phyloP scores from a whole-genome alignment of 2,888 invertebrate species.

The Ferrisia virgata region DNA sequence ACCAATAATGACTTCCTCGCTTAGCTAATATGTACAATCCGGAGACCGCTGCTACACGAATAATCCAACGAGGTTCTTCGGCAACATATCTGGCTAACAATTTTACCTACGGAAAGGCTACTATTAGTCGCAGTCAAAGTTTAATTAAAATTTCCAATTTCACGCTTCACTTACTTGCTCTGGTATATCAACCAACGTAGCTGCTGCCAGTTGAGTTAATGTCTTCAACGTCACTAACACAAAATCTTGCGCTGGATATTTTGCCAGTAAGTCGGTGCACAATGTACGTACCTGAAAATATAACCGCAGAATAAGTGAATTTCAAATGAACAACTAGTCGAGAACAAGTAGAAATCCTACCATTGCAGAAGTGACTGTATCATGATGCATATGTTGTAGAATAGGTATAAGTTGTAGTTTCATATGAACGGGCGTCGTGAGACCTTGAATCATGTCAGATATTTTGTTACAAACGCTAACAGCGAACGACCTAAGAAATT shows the following conservation, averaged over 20 bases:
- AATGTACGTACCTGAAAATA: constrained; percentile 66
- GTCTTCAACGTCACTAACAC: constrained; percentile 80
- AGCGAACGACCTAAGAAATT: constrained; percentile 75
- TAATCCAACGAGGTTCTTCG: constrained; percentile 66
- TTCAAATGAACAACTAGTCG: neutral
- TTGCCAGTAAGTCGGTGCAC: constrained; percentile 69
- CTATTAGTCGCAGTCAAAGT: neutral
- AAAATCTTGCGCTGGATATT: constrained; percentile 76
- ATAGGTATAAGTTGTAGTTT: constrained; percentile 87
- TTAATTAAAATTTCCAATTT: neutral
- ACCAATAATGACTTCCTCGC: constrained; percentile 77
- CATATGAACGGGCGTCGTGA: constrained; percentile 87
- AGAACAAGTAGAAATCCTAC: constrained; percentile 55
- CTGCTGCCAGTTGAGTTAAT: constrained; percentile 80
- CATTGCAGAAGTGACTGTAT: constrained; percentile 68
- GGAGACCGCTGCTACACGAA: constrained; percentile 66
- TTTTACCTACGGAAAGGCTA: constrained; percentile 51
- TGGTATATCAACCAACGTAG: constrained; percentile 86
- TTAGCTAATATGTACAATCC: constrained; percentile 68
- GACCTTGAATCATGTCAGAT: constrained; percentile 89
- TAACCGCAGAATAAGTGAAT: neutral
- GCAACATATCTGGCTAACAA: constrained; percentile 67
- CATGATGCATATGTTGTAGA: constrained; percentile 90
- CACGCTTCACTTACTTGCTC: constrained; percentile 76
- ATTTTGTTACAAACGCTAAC: constrained; percentile 93